A percentile compares a stretch with the other conserved stretches of the same genome.
phyloP scores from a whole-genome alignment of 2,888 invertebrate genomes.

The Craniophora ligustri region DNA sequence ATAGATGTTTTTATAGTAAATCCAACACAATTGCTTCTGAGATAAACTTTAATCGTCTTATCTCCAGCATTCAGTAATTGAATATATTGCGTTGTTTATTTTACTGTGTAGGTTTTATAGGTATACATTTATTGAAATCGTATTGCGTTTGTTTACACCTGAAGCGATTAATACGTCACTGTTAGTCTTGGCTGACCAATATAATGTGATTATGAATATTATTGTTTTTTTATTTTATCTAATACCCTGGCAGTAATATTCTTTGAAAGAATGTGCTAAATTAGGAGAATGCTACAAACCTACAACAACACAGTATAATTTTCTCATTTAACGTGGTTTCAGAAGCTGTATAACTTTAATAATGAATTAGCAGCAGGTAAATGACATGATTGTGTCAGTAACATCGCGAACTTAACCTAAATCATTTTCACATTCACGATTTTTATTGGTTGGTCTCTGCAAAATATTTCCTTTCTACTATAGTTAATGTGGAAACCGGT shows the following conservation, averaged over 20 bases:
- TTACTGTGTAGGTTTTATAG: slow-evolving; percentile 29
- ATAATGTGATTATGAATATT: too few species aligned
- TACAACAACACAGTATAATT: slow-evolving; percentile 21
- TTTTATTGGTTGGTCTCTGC: slow-evolving; percentile 24
- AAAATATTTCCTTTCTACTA: slow-evolving; percentile 33
- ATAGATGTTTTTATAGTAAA: slow-evolving; percentile 8
- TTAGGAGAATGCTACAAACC: slow-evolving; percentile 9
- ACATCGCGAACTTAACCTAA: slow-evolving; percentile 25
- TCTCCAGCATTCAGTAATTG: slow-evolving; percentile 6
- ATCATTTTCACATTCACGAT: slow-evolving; percentile 50
- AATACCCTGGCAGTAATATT: too few species aligned
- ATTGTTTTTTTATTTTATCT: too few species aligned
- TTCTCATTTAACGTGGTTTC: slow-evolving; percentile 14
- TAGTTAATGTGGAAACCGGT: slow-evolving; percentile 33
- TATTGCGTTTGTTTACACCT: too few species aligned
- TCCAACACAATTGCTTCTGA: slow-evolving; percentile 5
- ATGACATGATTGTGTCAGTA: slow-evolving; percentile 5
- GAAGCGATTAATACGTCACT: too few species aligned
- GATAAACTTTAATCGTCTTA: slow-evolving; percentile 13
- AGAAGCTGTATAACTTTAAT: not conserved
- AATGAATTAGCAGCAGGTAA: slow-evolving; percentile 3
- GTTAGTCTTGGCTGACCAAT: too few species aligned
- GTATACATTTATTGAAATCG: slow-evolving; percentile 9
- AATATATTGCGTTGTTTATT: slow-evolving; percentile 14
- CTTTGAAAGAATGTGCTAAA: too few species aligned